Conservation (phyloP, 2,113 vertebrate genomes). For the Malurus elegans region DNA sequence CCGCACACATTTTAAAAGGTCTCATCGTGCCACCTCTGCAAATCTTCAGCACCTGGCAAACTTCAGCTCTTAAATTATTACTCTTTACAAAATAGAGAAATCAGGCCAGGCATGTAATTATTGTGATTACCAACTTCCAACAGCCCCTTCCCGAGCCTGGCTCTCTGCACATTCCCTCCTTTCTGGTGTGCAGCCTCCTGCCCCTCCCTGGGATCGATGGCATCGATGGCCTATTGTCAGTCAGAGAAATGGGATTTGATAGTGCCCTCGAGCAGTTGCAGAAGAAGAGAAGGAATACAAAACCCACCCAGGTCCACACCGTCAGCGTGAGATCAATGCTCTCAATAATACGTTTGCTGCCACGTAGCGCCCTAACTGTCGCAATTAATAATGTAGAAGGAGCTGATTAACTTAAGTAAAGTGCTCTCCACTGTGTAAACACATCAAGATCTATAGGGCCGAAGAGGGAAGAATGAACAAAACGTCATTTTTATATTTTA, state of each 20-base stretch:
- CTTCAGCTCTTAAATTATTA: neutral
- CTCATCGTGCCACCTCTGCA: neutral
- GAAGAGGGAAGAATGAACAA: slow-evolving; percentile 66
- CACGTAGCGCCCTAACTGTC: slow-evolving; percentile 56
- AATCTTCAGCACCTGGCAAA: neutral
- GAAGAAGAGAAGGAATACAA: slow-evolving; percentile 53
- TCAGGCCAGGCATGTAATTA: neutral
- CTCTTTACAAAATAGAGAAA: neutral
- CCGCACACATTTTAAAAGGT: slow-evolving; percentile 8
- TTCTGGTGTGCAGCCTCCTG: neutral
- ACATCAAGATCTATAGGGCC: slow-evolving; percentile 68
- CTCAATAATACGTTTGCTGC: slow-evolving; percentile 52
- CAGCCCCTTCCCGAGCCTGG: neutral
- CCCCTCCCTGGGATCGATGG: slow-evolving; percentile 56
- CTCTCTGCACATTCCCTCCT: neutral
- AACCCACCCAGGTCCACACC: slow-evolving; percentile 32
- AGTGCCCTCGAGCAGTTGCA: slow-evolving; percentile 48
- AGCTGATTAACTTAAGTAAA: slow-evolving; percentile 77
- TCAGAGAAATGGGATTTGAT: slow-evolving; percentile 74
- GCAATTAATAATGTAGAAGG: slow-evolving; percentile 79
- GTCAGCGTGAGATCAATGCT: slow-evolving; percentile 61
- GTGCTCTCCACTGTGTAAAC: slow-evolving; percentile 74
- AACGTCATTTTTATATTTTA: slow-evolving; percentile 76
- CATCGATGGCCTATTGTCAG: slow-evolving; percentile 66
- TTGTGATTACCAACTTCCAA: neutral